These are phyloP conservation scores for Chloebia gouldiae DNA, from an alignment of 2,113 vertebrate species.

Conservation along the genomic window DNA sequence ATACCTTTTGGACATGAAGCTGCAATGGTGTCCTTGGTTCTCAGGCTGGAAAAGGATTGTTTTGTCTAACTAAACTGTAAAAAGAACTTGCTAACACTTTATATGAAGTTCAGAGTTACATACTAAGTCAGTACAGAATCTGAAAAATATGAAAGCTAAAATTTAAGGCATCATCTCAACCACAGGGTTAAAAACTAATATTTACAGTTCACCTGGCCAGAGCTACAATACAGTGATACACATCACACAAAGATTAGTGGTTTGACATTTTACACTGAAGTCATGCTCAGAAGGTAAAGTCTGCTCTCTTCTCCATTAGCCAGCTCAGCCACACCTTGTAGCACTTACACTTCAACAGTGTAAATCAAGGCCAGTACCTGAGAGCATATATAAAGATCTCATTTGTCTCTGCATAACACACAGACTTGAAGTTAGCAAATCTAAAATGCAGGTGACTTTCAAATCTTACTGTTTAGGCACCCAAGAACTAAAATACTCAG, in stretches of 20 bases:
- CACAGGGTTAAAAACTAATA: background rate
- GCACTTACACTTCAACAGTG: background rate
- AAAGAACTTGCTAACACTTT: background rate
- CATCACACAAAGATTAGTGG: background rate
- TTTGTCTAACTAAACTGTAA: background rate
- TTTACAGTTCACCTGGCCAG: background rate
- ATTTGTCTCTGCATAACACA: background rate
- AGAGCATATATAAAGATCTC: background rate
- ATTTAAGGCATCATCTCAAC: background rate
- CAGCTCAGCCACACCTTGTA: background rate
- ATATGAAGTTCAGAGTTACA: background rate
- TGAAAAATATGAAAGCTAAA: background rate
- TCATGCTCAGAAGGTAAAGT: background rate
- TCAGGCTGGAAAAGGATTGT: background rate
- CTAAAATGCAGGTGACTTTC: background rate
- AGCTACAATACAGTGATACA: background rate
- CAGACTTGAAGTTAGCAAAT: background rate
- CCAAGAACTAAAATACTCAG: background rate
- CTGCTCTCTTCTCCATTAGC: background rate
- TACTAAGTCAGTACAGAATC: background rate
- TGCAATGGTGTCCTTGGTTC: background rate
- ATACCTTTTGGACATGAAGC: background rate
- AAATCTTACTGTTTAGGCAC: background rate
- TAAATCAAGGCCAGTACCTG: background rate
- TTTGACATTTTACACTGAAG: background rate